phyloP scores from a whole-genome alignment of 2,888 invertebrate species.

The Diarsia dahlii region DNA sequence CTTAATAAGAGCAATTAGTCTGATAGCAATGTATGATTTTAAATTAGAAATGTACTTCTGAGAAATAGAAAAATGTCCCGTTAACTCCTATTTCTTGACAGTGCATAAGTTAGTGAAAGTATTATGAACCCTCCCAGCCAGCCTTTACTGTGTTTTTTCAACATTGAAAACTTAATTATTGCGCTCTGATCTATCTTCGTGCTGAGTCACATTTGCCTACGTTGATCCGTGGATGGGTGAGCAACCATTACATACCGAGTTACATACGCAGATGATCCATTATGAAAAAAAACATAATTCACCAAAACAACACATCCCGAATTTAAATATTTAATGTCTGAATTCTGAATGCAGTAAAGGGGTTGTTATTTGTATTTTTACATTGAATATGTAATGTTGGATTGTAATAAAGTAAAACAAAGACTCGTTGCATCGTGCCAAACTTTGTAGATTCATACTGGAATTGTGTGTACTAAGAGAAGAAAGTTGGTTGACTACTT shows the following conservation, averaged over 20 bases:
- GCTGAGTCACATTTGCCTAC: too few species aligned
- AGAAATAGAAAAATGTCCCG: too few species aligned
- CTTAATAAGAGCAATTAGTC: slow-evolving; percentile 10
- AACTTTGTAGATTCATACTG: too few species aligned
- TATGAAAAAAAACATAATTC: background rate
- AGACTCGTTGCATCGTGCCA: background rate
- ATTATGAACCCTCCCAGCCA: background rate
- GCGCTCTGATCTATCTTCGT: too few species aligned
- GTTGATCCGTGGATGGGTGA: too few species aligned
- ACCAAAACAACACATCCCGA: slow-evolving; percentile 17
- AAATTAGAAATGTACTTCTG: background rate
- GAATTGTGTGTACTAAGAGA: too few species aligned
- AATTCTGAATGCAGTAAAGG: slow-evolving; percentile 5
- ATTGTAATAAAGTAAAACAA: slow-evolving; percentile 17
- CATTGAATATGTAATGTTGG: slow-evolving; percentile 34
- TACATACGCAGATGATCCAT: background rate
- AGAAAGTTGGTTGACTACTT: too few species aligned
- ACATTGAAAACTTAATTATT: background rate
- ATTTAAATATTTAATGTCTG: slow-evolving; percentile 19
- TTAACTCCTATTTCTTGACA: background rate
- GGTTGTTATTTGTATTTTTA: slow-evolving; percentile 28
- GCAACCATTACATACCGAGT: too few species aligned
- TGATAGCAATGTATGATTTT: background rate
- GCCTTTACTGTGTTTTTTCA: background rate
- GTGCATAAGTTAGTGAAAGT: background rate